Evolutionary conservation across 2,888 invertebrate species (phyloP).

Genomic region (Calliphora vomitoria): DNA sequence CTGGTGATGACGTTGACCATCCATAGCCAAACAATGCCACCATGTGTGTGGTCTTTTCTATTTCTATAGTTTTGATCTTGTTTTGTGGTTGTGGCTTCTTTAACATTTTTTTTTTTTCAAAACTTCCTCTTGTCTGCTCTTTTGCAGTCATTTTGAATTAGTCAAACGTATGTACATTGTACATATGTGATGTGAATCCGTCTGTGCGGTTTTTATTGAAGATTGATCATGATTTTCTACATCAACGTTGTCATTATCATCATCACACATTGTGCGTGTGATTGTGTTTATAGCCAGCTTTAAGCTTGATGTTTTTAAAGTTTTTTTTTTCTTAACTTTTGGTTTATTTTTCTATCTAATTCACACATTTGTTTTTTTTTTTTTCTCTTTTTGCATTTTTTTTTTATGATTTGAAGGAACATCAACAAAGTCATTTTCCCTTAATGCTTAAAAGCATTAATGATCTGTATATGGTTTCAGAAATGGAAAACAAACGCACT

Average conservation of each 20-base stretch:
- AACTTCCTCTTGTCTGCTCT: constrained; percentile 31
- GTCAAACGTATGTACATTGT: constrained; percentile 34
- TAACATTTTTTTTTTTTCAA: not conserved
- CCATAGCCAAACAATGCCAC: constrained; percentile 19
- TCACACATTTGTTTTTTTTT: constrained; percentile 58
- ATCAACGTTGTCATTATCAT: constrained; percentile 44
- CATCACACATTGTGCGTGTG: constrained; percentile 43
- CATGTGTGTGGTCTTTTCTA: constrained; percentile 66
- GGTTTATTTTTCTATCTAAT: constrained; percentile 52
- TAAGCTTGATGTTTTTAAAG: constrained; percentile 35
- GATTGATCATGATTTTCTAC: constrained; percentile 56
- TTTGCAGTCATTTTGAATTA: constrained; percentile 38
- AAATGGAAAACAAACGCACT: constrained; percentile 24
- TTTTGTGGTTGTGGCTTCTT: constrained; percentile 45
- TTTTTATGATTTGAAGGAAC: constrained; percentile 49
- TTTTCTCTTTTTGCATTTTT: constrained; percentile 12
- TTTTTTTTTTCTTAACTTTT: constrained; percentile 33
- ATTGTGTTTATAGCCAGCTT: constrained; percentile 11
- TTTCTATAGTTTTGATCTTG: constrained; percentile 67
- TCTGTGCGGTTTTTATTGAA: constrained; percentile 43
- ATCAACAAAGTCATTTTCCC: constrained; percentile 61
- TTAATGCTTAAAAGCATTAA: constrained; percentile 65
- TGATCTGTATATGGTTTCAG: constrained; percentile 38
- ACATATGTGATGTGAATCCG: not conserved
- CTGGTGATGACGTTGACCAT: constrained; percentile 38